These are phyloP conservation scores for Automeris io DNA, from an alignment of 2,888 invertebrate species.

Conservation along the genomic window DNA sequence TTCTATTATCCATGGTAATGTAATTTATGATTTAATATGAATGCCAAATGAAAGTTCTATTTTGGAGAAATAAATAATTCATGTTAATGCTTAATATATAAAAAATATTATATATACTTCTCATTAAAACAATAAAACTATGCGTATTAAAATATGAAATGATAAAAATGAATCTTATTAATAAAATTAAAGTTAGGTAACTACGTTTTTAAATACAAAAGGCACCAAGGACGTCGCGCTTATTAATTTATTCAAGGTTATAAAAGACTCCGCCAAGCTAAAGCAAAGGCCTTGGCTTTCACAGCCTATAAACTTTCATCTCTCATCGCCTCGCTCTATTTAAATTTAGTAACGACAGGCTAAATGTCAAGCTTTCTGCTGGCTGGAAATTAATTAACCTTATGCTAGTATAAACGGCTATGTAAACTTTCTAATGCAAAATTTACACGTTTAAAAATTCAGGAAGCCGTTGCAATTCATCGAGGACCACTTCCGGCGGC, in stretches of 20 bases:
- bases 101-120: too few species aligned
- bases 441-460: slow-evolving; percentile 22
- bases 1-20: too few species aligned
- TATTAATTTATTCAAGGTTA: slow-evolving; percentile 42
- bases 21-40: too few species aligned
- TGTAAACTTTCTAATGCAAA: slow-evolving; percentile 4
- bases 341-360: slow-evolving; percentile 26
- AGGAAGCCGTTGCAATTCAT: slow-evolving; percentile 48
- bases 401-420: neutral
- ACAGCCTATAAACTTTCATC: slow-evolving; percentile 25
- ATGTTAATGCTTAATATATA: too few species aligned
- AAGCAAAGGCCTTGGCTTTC: slow-evolving; percentile 47
- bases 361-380: neutral
- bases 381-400: slow-evolving; percentile 5
- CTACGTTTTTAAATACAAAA: too few species aligned
- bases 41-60: too few species aligned
- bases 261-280: slow-evolving; percentile 43
- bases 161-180: too few species aligned
- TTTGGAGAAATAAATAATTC: too few species aligned
- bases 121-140: too few species aligned
- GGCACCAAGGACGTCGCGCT: slow-evolving; percentile 11
- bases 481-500: slow-evolving; percentile 46
- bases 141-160: too few species aligned
- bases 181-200: too few species aligned
- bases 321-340: slow-evolving; percentile 18